Percentiles rank a stretch among this genome's conserved stretches.
phyloP scores from a whole-genome alignment of 2,888 invertebrate genomes.

The Laothoe populi region DNA sequence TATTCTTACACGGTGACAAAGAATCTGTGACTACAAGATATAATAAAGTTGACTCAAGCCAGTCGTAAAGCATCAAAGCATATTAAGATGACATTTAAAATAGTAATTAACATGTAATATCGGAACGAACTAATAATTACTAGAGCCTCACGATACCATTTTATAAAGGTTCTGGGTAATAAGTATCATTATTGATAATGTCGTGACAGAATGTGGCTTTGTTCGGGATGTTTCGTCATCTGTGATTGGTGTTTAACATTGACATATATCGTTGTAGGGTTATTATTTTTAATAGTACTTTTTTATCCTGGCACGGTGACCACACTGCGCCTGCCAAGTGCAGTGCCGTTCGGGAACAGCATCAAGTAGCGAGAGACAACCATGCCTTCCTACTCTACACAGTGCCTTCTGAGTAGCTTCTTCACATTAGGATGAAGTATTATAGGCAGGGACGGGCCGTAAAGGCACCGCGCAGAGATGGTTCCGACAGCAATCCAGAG shows the following conservation, averaged over 20 bases:
- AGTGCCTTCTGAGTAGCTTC: too few species aligned
- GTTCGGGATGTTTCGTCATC: constrained; percentile 7
- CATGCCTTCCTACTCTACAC: too few species aligned
- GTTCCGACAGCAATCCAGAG: too few species aligned
- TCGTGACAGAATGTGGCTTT: constrained; percentile 16
- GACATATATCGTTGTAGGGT: neutral
- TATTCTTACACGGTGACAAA: too few species aligned
- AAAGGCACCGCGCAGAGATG: too few species aligned
- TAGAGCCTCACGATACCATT: neutral
- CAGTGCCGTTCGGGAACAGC: too few species aligned
- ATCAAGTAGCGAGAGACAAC: too few species aligned
- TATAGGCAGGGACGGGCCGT: too few species aligned
- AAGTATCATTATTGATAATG: constrained; percentile 4
- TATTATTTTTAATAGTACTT: neutral
- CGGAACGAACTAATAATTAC: constrained; percentile 3
- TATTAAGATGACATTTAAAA: constrained; percentile 22
- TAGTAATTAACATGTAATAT: constrained; percentile 23
- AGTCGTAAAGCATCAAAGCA: neutral
- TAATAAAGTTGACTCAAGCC: neutral
- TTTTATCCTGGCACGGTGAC: too few species aligned
- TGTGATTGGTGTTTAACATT: constrained; percentile 12
- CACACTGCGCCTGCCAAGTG: too few species aligned
- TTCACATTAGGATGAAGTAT: too few species aligned
- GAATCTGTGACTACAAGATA: neutral
- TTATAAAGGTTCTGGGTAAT: constrained; percentile 24